Evolutionary conservation across 2,797 vertebrate species (phyloP).

Genomic region (Lepus townsendii): DNA sequence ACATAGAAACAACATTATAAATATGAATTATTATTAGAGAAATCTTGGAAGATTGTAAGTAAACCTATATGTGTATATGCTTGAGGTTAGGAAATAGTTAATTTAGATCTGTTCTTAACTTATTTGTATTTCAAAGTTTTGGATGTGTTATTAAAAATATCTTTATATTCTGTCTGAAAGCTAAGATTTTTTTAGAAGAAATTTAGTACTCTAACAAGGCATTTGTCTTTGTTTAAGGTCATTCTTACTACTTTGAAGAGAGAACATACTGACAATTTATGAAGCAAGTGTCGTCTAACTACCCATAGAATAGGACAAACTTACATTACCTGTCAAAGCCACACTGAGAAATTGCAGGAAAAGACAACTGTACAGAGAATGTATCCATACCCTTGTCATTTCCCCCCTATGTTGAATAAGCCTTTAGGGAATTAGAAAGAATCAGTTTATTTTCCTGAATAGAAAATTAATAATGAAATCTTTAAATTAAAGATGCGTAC

Average conservation of each 20-base stretch:
- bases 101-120: conserved; percentile 26
- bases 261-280: conserved; percentile 80
- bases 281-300: conserved; percentile 77
- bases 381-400: conserved; percentile 30
- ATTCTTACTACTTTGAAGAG: conserved; percentile 72
- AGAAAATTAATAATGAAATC: conserved; percentile 39
- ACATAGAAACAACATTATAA: neutral
- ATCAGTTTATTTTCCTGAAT: conserved; percentile 42
- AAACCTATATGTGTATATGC: neutral
- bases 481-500: neutral
- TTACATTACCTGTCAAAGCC: conserved; percentile 78
- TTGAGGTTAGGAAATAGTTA: neutral
- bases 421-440: conserved; percentile 42
- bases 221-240: conserved; percentile 82
- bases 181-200: conserved; percentile 54
- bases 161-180: conserved; percentile 48
- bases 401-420: neutral
- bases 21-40: neutral
- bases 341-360: conserved; percentile 59
- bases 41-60: neutral
- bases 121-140: conserved; percentile 60
- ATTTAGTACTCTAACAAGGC: conserved; percentile 75
- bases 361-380: conserved; percentile 60
- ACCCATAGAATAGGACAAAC: conserved; percentile 76
- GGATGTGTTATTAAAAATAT: neutral